Percentiles rank a stretch among this genome's conserved stretches.
Conservation (phyloP, 2,797 vertebrate genomes). For the Bufotes viridis region DNA sequence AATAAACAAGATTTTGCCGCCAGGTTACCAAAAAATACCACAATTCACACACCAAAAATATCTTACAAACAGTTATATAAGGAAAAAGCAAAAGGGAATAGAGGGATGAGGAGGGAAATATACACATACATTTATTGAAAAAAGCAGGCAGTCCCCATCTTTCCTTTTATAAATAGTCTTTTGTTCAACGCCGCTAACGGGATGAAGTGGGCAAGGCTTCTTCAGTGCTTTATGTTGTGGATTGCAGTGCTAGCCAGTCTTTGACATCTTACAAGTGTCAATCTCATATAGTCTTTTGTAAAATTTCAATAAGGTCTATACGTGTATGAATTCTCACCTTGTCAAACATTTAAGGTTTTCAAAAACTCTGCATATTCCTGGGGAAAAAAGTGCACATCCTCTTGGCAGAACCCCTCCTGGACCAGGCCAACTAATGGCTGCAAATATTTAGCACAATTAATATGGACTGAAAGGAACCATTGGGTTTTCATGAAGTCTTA, state of each 20-base stretch:
- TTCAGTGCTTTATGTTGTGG: constrained; percentile 60
- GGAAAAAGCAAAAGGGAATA: constrained; percentile 24
- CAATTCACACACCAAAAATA: constrained; percentile 39
- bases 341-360: constrained; percentile 10
- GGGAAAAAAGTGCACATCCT: constrained; percentile 18
- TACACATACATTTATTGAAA: constrained; percentile 31
- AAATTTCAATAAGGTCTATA: constrained; percentile 8
- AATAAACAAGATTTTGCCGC: constrained; percentile 20
- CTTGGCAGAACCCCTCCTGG: constrained; percentile 24
- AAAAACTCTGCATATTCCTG: constrained; percentile 28
- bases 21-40: constrained; percentile 39
- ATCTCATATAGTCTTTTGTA: constrained; percentile 16
- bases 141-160: constrained; percentile 54
- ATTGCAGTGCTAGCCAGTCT: constrained; percentile 57
- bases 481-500: background rate
- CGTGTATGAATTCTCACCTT: background rate
- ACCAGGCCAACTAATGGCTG: background rate
- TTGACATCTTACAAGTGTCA: constrained; percentile 28
- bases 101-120: constrained; percentile 8
- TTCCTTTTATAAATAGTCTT: constrained; percentile 65
- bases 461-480: background rate
- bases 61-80: constrained; percentile 46
- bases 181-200: constrained; percentile 28
- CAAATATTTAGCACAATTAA: constrained; percentile 3
- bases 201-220: constrained; percentile 43